These are phyloP conservation scores for Scotopteryx bipunctaria DNA, from an alignment of 2,888 invertebrate genomes.

Conservation along the genomic window DNA sequence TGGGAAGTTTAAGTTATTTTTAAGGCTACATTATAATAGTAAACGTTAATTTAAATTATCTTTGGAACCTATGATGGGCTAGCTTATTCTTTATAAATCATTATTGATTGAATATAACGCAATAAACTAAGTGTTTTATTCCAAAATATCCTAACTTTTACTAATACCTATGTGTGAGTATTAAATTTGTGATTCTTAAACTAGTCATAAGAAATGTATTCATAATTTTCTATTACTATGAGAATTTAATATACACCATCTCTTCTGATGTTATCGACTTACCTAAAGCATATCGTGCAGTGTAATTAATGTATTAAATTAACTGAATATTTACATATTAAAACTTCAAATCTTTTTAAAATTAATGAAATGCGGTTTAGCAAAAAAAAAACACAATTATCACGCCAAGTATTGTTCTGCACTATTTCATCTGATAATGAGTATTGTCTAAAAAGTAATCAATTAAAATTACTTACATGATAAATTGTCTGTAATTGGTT, in stretches of 20 bases:
- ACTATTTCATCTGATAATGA: slow-evolving; percentile 65
- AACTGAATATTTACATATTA: slow-evolving; percentile 62
- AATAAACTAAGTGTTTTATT: slow-evolving; percentile 30
- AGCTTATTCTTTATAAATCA: background rate
- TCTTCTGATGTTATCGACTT: slow-evolving; percentile 65
- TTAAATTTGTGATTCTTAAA: slow-evolving; percentile 75
- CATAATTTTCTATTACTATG: slow-evolving; percentile 77
- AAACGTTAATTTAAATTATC: background rate
- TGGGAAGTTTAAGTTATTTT: background rate
- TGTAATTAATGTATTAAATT: slow-evolving; percentile 55
- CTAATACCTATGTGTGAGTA: slow-evolving; percentile 54
- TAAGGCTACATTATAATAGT: background rate
- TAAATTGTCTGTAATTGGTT: slow-evolving; percentile 71
- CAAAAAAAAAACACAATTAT: slow-evolving; percentile 58
- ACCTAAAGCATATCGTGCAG: slow-evolving; percentile 54
- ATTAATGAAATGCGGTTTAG: slow-evolving; percentile 60
- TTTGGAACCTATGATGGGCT: background rate
- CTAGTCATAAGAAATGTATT: slow-evolving; percentile 76
- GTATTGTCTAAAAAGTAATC: slow-evolving; percentile 50
- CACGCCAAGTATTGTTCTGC: slow-evolving; percentile 66
- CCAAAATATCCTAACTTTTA: slow-evolving; percentile 28
- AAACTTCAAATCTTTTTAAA: slow-evolving; percentile 63
- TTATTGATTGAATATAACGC: slow-evolving; percentile 1
- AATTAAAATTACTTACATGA: slow-evolving; percentile 56
- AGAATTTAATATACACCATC: slow-evolving; percentile 69